Evolutionary conservation across 2,113 vertebrate genomes (phyloP), one percentile per base, ranked within the genome.

Genomic region (Alces alces): DNA sequence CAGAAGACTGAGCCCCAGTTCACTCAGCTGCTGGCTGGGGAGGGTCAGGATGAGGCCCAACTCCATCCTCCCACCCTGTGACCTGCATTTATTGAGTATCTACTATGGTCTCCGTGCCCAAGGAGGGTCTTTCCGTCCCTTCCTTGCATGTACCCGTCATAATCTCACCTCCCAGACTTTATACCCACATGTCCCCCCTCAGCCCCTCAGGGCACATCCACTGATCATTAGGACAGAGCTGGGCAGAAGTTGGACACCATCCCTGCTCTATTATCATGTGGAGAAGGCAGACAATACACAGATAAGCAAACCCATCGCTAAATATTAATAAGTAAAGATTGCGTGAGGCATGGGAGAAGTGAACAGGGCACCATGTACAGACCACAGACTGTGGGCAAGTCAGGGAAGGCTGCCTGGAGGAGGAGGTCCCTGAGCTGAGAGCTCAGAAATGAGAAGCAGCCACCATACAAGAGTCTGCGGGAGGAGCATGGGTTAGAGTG

Each of bases 351-450:
- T 7, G 33, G 45, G 28, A 25, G 43, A 58, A 25, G 14, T 5
- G 30, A 89, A 39, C 23, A 4, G 12, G 61, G 55, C 23, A 30
- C 36, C 10, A 7, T n/a, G 52, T 15, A 58, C 36, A 58, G 19
- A 36, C 58, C 27, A 13, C 7, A 30, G 52, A 21, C 4, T 0
- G 0, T 33, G 50, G 25, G 36, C 12, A 58, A 57, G 33, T 70
- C 90, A 2, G 70, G 36, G 36, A 66, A 80, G 23, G 5, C 96
- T 91, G 25, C 96, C 94, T 90, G 86, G 87, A 87, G 50, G 60
- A 94, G 52, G 96, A 21, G 25, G 47, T 30, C 52, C 7, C 61
- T 39, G n/a, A 73, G 57, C 64, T n/a, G 55, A 73, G 36, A 10
- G 0, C 14, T 36, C n/a, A 47, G 13, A 73, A 61, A 45, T 3